Conservation (phyloP, 2,797 vertebrate species). For the Molossus molossus region DNA sequence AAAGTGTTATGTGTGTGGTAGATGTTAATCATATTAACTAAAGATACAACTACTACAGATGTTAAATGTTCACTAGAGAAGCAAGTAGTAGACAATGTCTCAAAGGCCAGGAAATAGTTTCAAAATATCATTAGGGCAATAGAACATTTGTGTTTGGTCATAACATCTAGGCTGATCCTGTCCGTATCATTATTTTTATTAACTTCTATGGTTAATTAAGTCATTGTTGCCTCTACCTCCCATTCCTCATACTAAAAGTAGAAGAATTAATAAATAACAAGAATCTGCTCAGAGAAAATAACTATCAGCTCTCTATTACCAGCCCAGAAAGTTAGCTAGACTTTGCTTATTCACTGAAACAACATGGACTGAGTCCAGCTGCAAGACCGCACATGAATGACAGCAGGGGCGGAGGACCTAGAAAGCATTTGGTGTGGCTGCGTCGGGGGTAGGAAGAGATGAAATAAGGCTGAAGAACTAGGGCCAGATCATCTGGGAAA, state of each 20-base stretch:
- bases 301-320: not conserved
- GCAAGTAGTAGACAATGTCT: constrained; percentile 25
- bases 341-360: not conserved
- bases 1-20: not conserved
- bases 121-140: constrained; percentile 2
- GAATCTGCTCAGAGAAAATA: not conserved
- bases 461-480: not conserved
- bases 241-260: not conserved
- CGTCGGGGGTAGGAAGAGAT: not conserved
- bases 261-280: not conserved
- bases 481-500: not conserved
- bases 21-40: not conserved
- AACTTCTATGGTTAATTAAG: not conserved
- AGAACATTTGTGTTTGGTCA: not conserved
- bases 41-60: not conserved
- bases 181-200: constrained; percentile 40
- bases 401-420: not conserved
- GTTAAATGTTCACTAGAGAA: constrained; percentile 39
- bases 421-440: not conserved
- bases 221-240: not conserved
- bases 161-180: not conserved
- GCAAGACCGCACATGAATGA: not conserved
- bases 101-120: not conserved
- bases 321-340: not conserved
- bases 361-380: not conserved